These are phyloP conservation scores for Pectinophora gossypiella DNA, from an alignment of 1,140 invertebrate genomes.

Conservation along the genomic window DNA sequence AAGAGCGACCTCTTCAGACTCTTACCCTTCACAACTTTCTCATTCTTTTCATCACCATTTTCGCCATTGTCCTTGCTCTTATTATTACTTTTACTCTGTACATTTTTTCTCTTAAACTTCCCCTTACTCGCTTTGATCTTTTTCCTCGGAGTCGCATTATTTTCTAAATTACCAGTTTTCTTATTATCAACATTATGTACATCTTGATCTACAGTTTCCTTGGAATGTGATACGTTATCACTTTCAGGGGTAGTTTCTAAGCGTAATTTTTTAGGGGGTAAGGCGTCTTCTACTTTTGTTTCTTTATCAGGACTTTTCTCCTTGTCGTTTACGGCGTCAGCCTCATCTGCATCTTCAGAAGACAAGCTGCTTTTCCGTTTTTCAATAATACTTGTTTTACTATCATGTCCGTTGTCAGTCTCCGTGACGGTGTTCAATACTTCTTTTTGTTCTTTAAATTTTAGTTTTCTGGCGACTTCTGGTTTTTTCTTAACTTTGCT, in stretches of 20 bases:
- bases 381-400: slow-evolving; percentile 64
- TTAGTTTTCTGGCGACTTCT: slow-evolving; percentile 35
- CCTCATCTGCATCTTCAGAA: slow-evolving; percentile 48
- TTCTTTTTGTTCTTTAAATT: slow-evolving; percentile 41
- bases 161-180: slow-evolving; percentile 25
- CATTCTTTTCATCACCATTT: slow-evolving; percentile 34
- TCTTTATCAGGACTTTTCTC: slow-evolving; percentile 48
- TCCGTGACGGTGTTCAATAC: slow-evolving; percentile 41
- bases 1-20: slow-evolving; percentile 58
- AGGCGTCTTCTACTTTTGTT: slow-evolving; percentile 43
- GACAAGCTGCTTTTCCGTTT: slow-evolving; percentile 66
- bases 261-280: slow-evolving; percentile 62
- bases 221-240: slow-evolving; percentile 50
- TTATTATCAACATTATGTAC: slow-evolving; percentile 23
- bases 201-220: slow-evolving; percentile 38
- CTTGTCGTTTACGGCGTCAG: slow-evolving; percentile 41
- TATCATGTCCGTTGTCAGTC: slow-evolving; percentile 48
- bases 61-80: slow-evolving; percentile 36
- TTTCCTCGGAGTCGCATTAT: slow-evolving; percentile 41
- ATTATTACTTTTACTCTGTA: slow-evolving; percentile 30
- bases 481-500: slow-evolving; percentile 55
- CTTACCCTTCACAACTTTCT: slow-evolving; percentile 45
- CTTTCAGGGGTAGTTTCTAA: slow-evolving; percentile 53
- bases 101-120: slow-evolving; percentile 48
- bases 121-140: slow-evolving; percentile 66